Evolutionary conservation across 2,888 invertebrate genomes (phyloP), one percentile per base, ranked within the genome.

Genomic region (Deilephila porcellus): DNA sequence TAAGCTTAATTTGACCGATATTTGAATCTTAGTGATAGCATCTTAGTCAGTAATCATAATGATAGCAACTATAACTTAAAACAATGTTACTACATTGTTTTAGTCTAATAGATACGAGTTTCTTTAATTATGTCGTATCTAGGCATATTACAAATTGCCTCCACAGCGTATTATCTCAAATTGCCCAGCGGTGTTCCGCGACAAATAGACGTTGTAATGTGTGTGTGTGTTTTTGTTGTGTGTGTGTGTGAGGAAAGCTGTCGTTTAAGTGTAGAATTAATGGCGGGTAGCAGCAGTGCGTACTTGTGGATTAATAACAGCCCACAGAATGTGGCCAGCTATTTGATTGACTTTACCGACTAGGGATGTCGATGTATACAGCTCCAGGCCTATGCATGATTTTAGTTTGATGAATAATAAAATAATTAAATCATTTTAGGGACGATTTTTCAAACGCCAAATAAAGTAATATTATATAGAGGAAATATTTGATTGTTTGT

Each of bases 191-290:
- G 25, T 67, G 67, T 67, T 52, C 52, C 52, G 52, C 67, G 52
- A 52, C 67, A 11, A 14, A 20, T 45, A 64, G 60, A 25, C 60
- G n/a, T 25, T 60, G 60, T 14, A 17, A 11, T 60, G 71, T 17
- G 11, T 60, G 81, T 80, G 80, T 81, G 81, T 17, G 78, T 79
- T 72, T 52, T 6, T 56, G n/a, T n/a, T 56, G n/a, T 56, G 4
- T 60, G 71, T 17, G 80, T 81, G 81, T 17, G 79, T 79, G 73
- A 81, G 79, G 80, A 81, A 80, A 82, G 82, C 80, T 79, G 78
- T 70, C 76, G 75, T 70, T 71, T 73, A 72, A 76, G 74, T 70
- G 70, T 74, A 64, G 76, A 70, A 72, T 52, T 80, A 79, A 80
- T 79, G 76, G 75, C 73, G 70, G 76, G 76, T 76, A 74, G 70